Evolutionary conservation across 2,888 invertebrate species (phyloP).

Genomic region (Charanyca ferruginea): DNA sequence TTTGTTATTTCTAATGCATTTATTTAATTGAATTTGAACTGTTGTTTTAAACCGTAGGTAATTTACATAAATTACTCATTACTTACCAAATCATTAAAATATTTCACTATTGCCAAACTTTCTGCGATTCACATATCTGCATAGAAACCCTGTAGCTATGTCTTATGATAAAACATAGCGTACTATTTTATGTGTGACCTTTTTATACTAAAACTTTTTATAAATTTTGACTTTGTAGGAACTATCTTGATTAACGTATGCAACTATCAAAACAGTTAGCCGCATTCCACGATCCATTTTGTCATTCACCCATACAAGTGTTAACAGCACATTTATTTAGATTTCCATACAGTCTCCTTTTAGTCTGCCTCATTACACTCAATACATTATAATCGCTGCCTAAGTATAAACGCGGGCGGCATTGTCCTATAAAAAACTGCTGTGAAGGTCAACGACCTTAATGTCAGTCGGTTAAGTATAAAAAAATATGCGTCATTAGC

Average conservation of each 20-base stretch:
- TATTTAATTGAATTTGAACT: too few species aligned
- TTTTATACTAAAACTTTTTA: too few species aligned
- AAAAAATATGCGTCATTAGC: conserved; percentile 64
- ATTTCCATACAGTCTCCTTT: conserved; percentile 25
- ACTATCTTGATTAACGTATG: too few species aligned
- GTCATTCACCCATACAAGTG: too few species aligned
- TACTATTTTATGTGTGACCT: too few species aligned
- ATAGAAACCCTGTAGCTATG: too few species aligned
- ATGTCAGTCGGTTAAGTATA: conserved; percentile 54
- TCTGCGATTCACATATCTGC: background rate
- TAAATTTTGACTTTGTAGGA: too few species aligned
- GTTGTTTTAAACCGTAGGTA: background rate
- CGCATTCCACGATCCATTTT: too few species aligned
- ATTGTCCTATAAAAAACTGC: conserved; percentile 56
- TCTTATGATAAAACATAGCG: too few species aligned
- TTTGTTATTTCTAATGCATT: too few species aligned
- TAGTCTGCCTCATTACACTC: conserved; percentile 41
- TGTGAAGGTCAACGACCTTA: conserved; percentile 65
- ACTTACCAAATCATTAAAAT: background rate
- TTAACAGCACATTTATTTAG: conserved; percentile 21
- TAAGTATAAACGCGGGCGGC: conserved; percentile 43
- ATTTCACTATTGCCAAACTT: background rate
- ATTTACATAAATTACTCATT: conserved; percentile 5
- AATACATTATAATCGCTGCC: conserved; percentile 46
- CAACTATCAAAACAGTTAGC: too few species aligned